These are phyloP conservation scores for Sebastes vulpes DNA, from an alignment of 2,797 vertebrate genomes.

Conservation along the genomic window DNA sequence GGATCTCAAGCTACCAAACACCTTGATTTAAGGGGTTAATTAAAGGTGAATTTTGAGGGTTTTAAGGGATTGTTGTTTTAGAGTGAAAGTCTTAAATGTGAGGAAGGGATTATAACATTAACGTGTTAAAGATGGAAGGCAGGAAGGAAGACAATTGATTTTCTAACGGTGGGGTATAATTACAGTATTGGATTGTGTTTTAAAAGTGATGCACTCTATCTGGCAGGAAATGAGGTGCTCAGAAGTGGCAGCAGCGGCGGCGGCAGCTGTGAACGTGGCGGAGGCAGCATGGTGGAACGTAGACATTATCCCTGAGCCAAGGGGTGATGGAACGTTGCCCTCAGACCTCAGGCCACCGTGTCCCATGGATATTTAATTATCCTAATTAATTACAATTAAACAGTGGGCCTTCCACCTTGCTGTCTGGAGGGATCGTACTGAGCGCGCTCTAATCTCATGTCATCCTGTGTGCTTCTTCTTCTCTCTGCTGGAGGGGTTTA, in stretches of 20 bases:
- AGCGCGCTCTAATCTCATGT: neutral
- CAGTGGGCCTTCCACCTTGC: neutral
- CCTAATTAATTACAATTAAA: conserved; percentile 58
- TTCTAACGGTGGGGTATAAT: conserved; percentile 1
- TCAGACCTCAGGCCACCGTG: conserved; percentile 26
- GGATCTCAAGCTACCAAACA: neutral
- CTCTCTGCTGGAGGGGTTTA: neutral
- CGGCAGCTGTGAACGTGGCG: neutral
- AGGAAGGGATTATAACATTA: neutral
- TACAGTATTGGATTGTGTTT: conserved; percentile 26
- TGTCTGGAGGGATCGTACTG: conserved; percentile 5
- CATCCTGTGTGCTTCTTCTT: neutral
- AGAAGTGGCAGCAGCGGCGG: neutral
- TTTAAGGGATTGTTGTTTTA: neutral
- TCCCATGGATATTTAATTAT: conserved; percentile 50
- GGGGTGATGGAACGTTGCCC: conserved; percentile 1
- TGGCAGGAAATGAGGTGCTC: conserved; percentile 24
- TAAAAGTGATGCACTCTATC: conserved; percentile 16
- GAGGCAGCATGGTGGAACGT: neutral
- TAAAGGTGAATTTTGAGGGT: neutral
- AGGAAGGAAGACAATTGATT: neutral
- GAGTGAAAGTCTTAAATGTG: neutral
- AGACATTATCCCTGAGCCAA: neutral
- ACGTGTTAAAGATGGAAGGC: neutral
- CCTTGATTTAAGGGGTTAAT: neutral